Evolutionary conservation across 2,888 invertebrate genomes (phyloP).

Genomic region (Cantharis rufa): DNA sequence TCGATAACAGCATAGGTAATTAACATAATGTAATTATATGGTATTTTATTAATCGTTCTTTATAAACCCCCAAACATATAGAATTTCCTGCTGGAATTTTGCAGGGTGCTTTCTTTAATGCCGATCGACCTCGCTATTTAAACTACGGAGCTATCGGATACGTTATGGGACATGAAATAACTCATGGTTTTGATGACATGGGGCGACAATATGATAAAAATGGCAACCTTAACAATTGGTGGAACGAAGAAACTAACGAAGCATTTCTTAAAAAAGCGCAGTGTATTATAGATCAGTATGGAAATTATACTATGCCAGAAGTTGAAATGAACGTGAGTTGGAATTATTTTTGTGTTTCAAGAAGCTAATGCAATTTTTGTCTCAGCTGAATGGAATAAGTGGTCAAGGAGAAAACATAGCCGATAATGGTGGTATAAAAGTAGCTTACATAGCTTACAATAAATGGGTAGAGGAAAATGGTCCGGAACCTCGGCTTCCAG

Average conservation of each 20-base stretch:
- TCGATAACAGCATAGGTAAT: constrained; percentile 64
- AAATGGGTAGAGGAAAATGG: constrained; percentile 7
- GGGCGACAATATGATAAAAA: constrained; percentile 9
- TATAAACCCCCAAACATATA: constrained; percentile 56
- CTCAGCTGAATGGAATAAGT: constrained; percentile 14
- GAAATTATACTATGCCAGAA: constrained; percentile 77
- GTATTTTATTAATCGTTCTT: constrained; percentile 39
- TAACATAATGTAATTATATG: constrained; percentile 52
- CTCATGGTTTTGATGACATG: constrained; percentile 74
- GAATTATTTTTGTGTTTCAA: not conserved
- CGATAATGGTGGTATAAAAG: constrained; percentile 12
- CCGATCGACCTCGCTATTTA: constrained; percentile 81
- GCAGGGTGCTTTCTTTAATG: constrained; percentile 83
- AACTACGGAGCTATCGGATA: constrained; percentile 85
- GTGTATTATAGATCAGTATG: constrained; percentile 88
- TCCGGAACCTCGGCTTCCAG: not conserved
- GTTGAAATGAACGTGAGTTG: constrained; percentile 62
- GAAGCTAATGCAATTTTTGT: not conserved
- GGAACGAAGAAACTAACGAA: constrained; percentile 86
- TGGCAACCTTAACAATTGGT: constrained; percentile 10
- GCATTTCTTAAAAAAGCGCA: constrained; percentile 75
- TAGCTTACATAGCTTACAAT: constrained; percentile 12
- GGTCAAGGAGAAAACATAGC: constrained; percentile 20
- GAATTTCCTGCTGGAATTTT: constrained; percentile 88
- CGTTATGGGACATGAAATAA: constrained; percentile 85